These are phyloP conservation scores for Leptocoma aspasia DNA, from an alignment of 2,113 vertebrate genomes.

Conservation along the genomic window DNA sequence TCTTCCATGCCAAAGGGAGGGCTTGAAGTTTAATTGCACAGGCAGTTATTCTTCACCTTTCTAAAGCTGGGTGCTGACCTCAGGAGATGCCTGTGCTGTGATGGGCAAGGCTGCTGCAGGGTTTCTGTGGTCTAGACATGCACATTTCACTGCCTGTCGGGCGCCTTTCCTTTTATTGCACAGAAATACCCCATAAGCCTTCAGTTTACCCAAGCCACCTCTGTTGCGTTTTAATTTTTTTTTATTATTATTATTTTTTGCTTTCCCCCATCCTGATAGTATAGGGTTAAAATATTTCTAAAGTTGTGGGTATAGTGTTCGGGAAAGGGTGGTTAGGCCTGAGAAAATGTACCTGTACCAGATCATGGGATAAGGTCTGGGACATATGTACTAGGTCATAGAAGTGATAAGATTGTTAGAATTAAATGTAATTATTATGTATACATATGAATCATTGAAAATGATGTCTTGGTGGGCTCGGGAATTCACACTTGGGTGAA, in stretches of 20 bases:
- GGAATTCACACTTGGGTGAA: no score
- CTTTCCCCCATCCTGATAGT: no score
- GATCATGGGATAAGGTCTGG: no score
- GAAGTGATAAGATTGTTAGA: no score
- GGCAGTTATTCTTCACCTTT: background rate
- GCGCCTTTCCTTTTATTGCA: background rate
- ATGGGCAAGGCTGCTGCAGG: background rate
- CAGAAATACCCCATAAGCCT: background rate
- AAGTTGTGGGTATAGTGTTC: no score
- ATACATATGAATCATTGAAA: no score
- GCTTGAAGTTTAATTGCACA: background rate
- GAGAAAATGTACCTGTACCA: no score
- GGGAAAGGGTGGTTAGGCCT: no score
- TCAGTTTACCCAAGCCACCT: background rate
- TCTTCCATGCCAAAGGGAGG: background rate
- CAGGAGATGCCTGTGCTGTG: background rate
- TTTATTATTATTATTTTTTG: background rate
- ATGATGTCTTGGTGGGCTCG: no score
- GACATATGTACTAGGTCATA: no score
- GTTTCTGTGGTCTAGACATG: background rate
- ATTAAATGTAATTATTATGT: no score
- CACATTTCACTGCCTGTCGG: background rate
- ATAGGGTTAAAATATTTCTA: no score
- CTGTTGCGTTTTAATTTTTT: rapidly evolving
- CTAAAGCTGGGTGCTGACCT: background rate